A percentile compares a stretch with the other conserved stretches of the same genome.
phyloP scores from a whole-genome alignment of 2,797 vertebrate species.

The Macropus fuliginosus region DNA sequence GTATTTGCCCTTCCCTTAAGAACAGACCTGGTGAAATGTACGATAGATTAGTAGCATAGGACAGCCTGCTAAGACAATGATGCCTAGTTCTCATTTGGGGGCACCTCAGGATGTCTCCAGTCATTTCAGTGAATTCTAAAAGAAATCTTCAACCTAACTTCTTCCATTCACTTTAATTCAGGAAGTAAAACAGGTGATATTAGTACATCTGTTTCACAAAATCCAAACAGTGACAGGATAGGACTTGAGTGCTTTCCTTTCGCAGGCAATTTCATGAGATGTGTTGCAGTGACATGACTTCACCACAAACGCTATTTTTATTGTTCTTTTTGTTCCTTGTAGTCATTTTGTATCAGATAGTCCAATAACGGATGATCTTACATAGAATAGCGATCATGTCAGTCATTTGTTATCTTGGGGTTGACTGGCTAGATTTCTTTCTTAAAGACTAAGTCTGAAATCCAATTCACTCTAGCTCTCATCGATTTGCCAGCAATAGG shows the following conservation, averaged over 20 bases:
- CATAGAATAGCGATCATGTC: neutral
- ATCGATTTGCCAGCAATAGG: too few species aligned
- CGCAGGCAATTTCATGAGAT: neutral
- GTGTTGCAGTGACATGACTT: neutral
- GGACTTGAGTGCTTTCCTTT: neutral
- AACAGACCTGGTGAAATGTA: neutral
- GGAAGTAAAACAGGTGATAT: neutral
- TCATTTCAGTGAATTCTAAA: neutral
- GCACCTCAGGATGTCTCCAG: neutral
- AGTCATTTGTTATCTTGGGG: neutral
- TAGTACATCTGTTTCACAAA: constrained; percentile 5
- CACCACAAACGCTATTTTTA: constrained; percentile 42
- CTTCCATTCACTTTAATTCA: neutral
- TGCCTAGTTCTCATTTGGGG: neutral
- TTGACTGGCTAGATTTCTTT: too few species aligned
- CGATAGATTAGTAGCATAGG: neutral
- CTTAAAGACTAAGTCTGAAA: too few species aligned
- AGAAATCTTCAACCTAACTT: neutral
- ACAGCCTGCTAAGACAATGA: neutral
- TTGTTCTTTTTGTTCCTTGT: constrained; percentile 45
- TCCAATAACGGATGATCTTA: constrained; percentile 1
- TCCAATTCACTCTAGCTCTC: too few species aligned
- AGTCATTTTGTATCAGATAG: neutral
- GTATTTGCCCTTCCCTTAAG: neutral
- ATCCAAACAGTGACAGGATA: neutral